Percentiles rank a stretch among this genome's conserved stretches.
Conservation (phyloP, 1,140 invertebrate genomes). For the Lucilia sericata region DNA sequence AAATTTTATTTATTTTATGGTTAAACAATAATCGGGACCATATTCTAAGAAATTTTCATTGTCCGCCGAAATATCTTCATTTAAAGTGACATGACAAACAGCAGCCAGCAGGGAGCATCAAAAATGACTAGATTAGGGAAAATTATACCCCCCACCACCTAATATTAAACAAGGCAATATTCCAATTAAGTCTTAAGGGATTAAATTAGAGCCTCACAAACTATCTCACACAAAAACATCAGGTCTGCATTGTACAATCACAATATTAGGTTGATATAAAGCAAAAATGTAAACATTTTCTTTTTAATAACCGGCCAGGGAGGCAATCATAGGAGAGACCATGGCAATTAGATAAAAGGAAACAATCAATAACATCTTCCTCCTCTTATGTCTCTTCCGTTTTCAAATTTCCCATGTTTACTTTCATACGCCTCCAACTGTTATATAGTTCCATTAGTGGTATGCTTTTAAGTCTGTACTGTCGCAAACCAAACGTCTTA, state of each 20-base stretch:
- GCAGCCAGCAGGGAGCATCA: slow-evolving; percentile 76
- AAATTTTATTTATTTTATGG: slow-evolving; percentile 58
- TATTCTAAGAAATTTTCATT: too few relatives aligned
- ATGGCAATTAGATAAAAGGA: slow-evolving; percentile 58
- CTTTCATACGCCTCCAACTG: slow-evolving; percentile 54
- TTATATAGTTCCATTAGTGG: slow-evolving; percentile 73
- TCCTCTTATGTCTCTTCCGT: not conserved
- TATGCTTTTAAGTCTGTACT: slow-evolving; percentile 77
- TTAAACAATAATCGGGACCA: too few relatives aligned
- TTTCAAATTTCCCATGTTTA: not conserved
- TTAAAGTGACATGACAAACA: slow-evolving; percentile 68
- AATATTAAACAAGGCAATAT: slow-evolving; percentile 76
- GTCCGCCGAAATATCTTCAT: slow-evolving; percentile 71
- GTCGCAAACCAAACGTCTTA: slow-evolving; percentile 70
- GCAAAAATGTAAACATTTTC: slow-evolving; percentile 71
- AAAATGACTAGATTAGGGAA: slow-evolving; percentile 74
- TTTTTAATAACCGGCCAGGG: slow-evolving; percentile 74
- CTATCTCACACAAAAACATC: slow-evolving; percentile 80
- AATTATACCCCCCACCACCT: slow-evolving; percentile 83
- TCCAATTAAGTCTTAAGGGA: slow-evolving; percentile 71
- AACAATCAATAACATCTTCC: slow-evolving; percentile 66
- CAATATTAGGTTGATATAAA: slow-evolving; percentile 74
- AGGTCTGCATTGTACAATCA: slow-evolving; percentile 85
- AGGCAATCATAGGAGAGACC: slow-evolving; percentile 76
- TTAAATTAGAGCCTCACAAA: slow-evolving; percentile 78